These are phyloP conservation scores for Lacanobia oleracea DNA, from an alignment of 2,888 invertebrate genomes.

Conservation along the genomic window DNA sequence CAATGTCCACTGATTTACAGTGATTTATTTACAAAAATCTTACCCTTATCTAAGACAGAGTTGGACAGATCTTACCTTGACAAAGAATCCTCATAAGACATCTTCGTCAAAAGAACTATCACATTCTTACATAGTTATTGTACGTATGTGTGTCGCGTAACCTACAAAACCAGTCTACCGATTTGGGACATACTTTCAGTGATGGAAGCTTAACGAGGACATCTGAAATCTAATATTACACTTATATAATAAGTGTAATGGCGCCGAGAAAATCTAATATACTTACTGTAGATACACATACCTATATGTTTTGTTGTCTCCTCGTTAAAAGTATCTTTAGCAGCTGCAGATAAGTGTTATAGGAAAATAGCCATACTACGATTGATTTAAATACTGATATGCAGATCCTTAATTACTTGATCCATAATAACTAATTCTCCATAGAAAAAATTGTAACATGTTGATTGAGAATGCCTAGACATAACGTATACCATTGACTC, in stretches of 20 bases:
- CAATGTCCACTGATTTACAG: neutral
- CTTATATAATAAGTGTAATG: constrained; percentile 18
- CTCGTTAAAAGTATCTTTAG: neutral
- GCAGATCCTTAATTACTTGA: no score
- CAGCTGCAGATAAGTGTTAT: neutral
- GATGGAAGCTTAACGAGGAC: constrained; percentile 53
- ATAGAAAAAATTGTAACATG: no score
- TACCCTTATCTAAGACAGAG: neutral
- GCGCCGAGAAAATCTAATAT: constrained; percentile 8
- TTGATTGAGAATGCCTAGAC: no score
- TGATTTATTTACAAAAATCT: neutral
- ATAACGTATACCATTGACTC: no score
- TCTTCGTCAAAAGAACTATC: constrained; percentile 6
- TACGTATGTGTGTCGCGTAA: constrained; percentile 16
- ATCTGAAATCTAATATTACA: constrained; percentile 54
- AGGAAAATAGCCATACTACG: neutral
- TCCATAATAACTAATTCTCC: no score
- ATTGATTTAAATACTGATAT: no score
- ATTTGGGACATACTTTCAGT: constrained; percentile 49
- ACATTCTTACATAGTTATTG: neutral
- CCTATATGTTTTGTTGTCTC: neutral
- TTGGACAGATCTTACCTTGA: neutral
- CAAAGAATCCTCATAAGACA: constrained; percentile 7
- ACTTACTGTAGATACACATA: neutral
- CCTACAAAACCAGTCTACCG: constrained; percentile 57